Base-by-base conservation (phyloP, 2,797 vertebrate genomes). In the Nothura maculosa region DNA sequence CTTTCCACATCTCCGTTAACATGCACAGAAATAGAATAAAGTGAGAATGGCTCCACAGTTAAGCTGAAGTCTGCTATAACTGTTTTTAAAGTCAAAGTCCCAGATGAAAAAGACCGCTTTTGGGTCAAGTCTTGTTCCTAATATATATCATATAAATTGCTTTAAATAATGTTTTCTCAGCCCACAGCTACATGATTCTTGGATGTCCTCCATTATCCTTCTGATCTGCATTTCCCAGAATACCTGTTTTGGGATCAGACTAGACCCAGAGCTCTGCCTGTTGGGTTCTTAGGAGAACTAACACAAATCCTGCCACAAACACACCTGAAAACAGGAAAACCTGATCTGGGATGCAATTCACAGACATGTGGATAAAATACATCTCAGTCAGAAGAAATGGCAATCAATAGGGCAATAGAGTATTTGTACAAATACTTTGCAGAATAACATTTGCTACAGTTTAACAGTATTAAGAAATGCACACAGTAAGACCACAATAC, bases 21-120 rank as follows among this genome's bases (percentile, higher is more conserved):
- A 38, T 84, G 91, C 84, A 92, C 93, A 91, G 80, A 96, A 96
- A 96, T 96, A 96, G 94, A 87, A 90, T 86, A 92, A 95, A 92
- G 91, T 95, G 96, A 95, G 87, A 95, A 95, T 85, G 77, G 94
- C 60, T 96, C 87, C 74, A 88, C 73, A 57, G 83, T 86, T 73
- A 87, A 62, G 66, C 4, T 94, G 87, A 93, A 87, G 76, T 72
- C 85, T 93, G 93, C 50, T 94, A 77, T 87, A 95, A 93, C 90
- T 89, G 47, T 91, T 95, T 90, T 87, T 85, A 86, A 95, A 93
- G 60, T 57, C 74, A 34, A 87, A 91, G 95, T 78, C 85, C 63
- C 67, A 93, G 89, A 81, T 64, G 85, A 96, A 93, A 85, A 72
- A 81, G 27, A 3, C 42, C 42, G 75, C 55, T 90, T 92, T 87